Evolutionary conservation across 2,888 invertebrate genomes (phyloP).

Genomic region (Uropetala carovei): DNA sequence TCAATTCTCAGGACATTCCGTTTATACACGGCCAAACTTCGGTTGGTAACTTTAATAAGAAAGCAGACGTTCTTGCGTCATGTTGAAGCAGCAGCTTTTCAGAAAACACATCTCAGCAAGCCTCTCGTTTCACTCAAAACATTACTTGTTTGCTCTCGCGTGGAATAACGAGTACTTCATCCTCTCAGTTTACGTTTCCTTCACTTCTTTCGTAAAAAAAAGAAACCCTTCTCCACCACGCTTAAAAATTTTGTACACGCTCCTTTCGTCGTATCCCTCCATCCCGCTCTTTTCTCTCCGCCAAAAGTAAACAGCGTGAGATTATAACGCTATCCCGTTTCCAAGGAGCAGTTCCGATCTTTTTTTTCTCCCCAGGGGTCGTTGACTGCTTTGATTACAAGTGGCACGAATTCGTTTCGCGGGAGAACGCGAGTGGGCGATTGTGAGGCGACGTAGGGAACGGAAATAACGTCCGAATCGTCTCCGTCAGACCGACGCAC

Average conservation of each 20-base stretch:
- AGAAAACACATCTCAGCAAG: too few relatives aligned
- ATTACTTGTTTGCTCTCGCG: too few relatives aligned
- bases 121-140: too few relatives aligned
- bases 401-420: slow-evolving; percentile 28
- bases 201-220: too few relatives aligned
- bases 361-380: neutral
- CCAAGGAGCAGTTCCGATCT: neutral
- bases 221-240: too few relatives aligned
- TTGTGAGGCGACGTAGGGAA: neutral
- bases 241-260: neutral
- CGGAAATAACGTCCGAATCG: slow-evolving; percentile 19
- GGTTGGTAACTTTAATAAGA: too few relatives aligned
- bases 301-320: neutral
- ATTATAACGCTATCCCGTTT: neutral
- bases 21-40: too few relatives aligned
- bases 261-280: neutral
- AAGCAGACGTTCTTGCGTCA: too few relatives aligned
- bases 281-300: neutral
- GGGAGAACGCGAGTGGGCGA: slow-evolving; percentile 17
- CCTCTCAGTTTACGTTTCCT: too few relatives aligned
- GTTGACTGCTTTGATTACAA: slow-evolving; percentile 35
- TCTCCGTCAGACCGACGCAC: neutral
- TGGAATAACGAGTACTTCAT: too few relatives aligned
- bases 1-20: too few relatives aligned
- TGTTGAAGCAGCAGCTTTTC: too few relatives aligned